Percentiles rank a stretch among this genome's conserved stretches.
These are phyloP conservation scores for Pantherophis alleghaniensis DNA, from an alignment of 2,797 vertebrate genomes.

Conservation along the genomic window DNA sequence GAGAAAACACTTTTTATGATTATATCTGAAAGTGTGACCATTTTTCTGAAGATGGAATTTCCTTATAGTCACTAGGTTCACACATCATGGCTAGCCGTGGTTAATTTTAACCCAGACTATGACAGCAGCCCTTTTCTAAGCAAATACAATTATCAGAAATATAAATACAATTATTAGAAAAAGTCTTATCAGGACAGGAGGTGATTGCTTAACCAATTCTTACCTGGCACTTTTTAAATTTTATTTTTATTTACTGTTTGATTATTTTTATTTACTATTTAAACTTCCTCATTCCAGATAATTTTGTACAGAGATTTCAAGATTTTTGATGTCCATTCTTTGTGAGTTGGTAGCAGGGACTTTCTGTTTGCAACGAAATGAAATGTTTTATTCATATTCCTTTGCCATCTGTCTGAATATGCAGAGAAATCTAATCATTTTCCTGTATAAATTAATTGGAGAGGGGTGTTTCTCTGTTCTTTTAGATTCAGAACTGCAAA, in stretches of 20 bases:
- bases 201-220: background rate
- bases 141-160: background rate
- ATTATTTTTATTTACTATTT: constrained; percentile 32
- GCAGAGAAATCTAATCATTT: background rate
- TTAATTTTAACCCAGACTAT: background rate
- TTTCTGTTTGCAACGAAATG: background rate
- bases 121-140: background rate
- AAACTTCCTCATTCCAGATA: constrained; percentile 14
- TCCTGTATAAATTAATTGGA: background rate
- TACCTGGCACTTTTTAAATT: background rate
- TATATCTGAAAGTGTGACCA: background rate
- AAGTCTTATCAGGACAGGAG: background rate
- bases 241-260: background rate
- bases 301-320: background rate
- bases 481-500: background rate
- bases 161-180: background rate
- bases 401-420: constrained; percentile 18
- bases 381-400: constrained; percentile 24
- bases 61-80: background rate
- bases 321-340: constrained; percentile 10
- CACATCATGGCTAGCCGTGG: background rate
- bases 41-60: background rate
- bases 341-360: background rate
- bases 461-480: background rate
- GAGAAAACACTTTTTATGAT: background rate